Conservation (phyloP, 2,113 vertebrate species). For the Strix uralensis region DNA sequence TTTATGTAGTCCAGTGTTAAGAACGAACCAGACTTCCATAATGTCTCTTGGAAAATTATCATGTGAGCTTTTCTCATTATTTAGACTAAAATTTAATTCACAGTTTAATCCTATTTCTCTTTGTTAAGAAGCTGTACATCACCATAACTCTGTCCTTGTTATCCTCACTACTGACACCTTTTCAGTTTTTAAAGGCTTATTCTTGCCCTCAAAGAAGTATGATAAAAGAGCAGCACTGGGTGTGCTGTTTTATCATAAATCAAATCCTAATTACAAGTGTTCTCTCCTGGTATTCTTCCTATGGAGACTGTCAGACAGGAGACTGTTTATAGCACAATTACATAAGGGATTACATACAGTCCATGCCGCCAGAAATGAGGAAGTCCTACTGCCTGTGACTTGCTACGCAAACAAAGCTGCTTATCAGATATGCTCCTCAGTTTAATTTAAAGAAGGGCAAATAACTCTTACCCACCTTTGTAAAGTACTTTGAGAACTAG, state of each 20-base stretch:
- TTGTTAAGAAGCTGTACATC: not conserved
- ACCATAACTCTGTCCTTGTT: not conserved
- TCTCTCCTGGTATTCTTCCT: not conserved
- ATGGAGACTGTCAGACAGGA: not conserved
- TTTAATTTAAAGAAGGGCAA: not conserved
- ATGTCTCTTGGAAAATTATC: not conserved
- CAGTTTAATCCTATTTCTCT: not conserved
- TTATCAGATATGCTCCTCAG: not conserved
- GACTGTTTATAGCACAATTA: not conserved
- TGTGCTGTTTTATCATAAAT: not conserved
- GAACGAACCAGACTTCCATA: not conserved
- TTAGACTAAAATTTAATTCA: not conserved
- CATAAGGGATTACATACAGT: not conserved
- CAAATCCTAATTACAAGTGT: not conserved
- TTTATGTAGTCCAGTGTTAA: not conserved
- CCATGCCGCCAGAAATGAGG: not conserved
- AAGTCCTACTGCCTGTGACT: not conserved
- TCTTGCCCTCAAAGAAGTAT: not conserved
- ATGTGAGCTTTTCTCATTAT: not conserved
- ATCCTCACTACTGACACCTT: not conserved
- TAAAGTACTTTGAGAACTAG: not conserved
- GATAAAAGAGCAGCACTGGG: not conserved
- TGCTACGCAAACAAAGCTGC: not conserved
- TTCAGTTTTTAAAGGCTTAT: not conserved
- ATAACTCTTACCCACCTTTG: not conserved